phyloP scores from a whole-genome alignment of 2,797 vertebrate species.

The Crenichthys baileyi region DNA sequence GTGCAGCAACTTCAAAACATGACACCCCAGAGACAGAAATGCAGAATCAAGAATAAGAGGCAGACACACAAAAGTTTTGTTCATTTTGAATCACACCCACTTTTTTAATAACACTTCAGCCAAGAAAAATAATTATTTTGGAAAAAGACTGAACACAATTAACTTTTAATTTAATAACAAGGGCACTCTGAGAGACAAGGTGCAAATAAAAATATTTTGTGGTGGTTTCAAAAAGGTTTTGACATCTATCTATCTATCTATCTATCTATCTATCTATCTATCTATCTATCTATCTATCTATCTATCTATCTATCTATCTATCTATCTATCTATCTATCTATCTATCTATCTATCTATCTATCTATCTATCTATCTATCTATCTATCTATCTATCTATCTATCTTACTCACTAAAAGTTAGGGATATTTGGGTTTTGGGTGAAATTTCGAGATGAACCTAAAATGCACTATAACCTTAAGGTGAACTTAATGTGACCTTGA shows the following conservation, averaged over 20 bases:
- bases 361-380: too few relatives aligned
- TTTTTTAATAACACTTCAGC: neutral
- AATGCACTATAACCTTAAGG: too few relatives aligned
- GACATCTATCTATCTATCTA: neutral
- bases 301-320: too few relatives aligned
- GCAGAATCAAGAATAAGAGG: conserved; percentile 35
- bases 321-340: too few relatives aligned
- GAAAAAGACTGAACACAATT: conserved; percentile 10
- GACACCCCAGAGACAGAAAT: conserved; percentile 20
- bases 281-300: too few relatives aligned
- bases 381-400: too few relatives aligned
- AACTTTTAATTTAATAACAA: conserved; percentile 17
- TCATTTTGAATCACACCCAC: conserved; percentile 19
- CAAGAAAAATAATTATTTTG: neutral
- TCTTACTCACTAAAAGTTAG: too few relatives aligned
- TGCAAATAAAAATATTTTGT: neutral
- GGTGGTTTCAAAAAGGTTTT: neutral
- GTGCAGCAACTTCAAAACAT: conserved; percentile 40
- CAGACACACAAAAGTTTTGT: conserved; percentile 5
- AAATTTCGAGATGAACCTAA: too few relatives aligned
- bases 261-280: too few relatives aligned
- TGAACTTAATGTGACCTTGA: too few relatives aligned
- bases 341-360: too few relatives aligned
- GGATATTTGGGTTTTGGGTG: too few relatives aligned
- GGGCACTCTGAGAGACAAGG: neutral